A percentile compares a stretch with the other conserved stretches of the same genome.
phyloP scores from a whole-genome alignment of 2,888 invertebrate species.

The Esperia sulphurella region DNA sequence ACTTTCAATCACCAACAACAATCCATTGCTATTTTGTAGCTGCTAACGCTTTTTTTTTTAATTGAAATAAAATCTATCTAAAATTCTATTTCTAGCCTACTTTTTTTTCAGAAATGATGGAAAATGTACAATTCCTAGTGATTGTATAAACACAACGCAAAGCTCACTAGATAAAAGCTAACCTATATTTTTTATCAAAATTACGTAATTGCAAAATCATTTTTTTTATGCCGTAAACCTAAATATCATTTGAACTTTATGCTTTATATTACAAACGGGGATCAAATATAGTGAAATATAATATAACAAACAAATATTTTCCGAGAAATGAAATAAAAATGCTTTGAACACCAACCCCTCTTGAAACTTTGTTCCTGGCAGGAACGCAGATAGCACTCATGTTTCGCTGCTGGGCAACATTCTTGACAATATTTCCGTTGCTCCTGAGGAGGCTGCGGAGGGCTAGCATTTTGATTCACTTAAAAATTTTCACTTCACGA shows the following conservation, averaged over 20 bases:
- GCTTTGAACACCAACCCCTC: constrained; percentile 42
- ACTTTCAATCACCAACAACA: no score
- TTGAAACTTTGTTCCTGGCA: constrained; percentile 50
- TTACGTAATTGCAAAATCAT: constrained; percentile 32
- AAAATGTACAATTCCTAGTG: no score
- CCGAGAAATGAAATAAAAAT: not conserved
- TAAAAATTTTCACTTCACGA: constrained; percentile 2
- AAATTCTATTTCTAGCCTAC: no score
- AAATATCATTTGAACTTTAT: not conserved
- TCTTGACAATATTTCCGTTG: constrained; percentile 47
- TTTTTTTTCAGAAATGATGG: no score
- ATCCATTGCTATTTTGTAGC: no score
- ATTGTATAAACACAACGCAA: no score
- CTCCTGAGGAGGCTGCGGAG: constrained; percentile 50
- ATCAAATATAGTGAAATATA: not conserved
- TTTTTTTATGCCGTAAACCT: not conserved
- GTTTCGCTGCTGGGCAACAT: constrained; percentile 53
- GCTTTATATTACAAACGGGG: not conserved
- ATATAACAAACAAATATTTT: not conserved
- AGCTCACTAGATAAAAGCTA: not conserved
- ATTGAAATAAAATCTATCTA: no score
- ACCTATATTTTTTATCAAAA: constrained; percentile 9
- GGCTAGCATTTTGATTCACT: constrained; percentile 51
- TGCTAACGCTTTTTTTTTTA: no score
- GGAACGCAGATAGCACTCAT: constrained; percentile 56